These are phyloP conservation scores for Drosophila setosimentum DNA, from an alignment of 2,888 invertebrate species.

Conservation along the genomic window DNA sequence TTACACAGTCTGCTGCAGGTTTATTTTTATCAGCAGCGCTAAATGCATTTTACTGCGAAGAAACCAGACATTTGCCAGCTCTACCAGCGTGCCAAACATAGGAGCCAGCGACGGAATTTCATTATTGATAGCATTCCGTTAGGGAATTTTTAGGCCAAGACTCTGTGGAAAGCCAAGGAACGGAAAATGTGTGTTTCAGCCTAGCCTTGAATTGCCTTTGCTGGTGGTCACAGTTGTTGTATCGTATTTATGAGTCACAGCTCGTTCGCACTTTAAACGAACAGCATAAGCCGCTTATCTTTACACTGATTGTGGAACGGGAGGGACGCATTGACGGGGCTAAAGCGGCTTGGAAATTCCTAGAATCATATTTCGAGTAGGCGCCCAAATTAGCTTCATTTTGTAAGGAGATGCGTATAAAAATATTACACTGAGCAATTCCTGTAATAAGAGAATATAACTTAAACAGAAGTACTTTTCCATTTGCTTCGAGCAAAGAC, in stretches of 20 bases:
- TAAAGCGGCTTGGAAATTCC: constrained; percentile 37
- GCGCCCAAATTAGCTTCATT: constrained; percentile 43
- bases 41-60: background rate
- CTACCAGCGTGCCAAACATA: background rate
- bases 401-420: constrained; percentile 15
- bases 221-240: constrained; percentile 10
- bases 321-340: too few species aligned
- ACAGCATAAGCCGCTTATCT: constrained; percentile 56
- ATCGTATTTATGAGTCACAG: constrained; percentile 36
- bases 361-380: constrained; percentile 25
- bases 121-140: constrained; percentile 12
- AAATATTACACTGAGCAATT: constrained; percentile 15
- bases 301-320: background rate
- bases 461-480: too few species aligned
- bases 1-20: background rate
- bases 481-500: too few species aligned
- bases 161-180: background rate
- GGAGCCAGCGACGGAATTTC: constrained; percentile 2
- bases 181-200: background rate
- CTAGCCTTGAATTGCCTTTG: background rate
- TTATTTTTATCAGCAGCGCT: constrained; percentile 6
- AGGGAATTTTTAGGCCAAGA: constrained; percentile 3
- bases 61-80: background rate
- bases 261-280: constrained; percentile 44
- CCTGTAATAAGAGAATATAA: too few species aligned